These are phyloP conservation scores for Acleris cristana DNA, from an alignment of 2,888 invertebrate species.

Conservation along the genomic window DNA sequence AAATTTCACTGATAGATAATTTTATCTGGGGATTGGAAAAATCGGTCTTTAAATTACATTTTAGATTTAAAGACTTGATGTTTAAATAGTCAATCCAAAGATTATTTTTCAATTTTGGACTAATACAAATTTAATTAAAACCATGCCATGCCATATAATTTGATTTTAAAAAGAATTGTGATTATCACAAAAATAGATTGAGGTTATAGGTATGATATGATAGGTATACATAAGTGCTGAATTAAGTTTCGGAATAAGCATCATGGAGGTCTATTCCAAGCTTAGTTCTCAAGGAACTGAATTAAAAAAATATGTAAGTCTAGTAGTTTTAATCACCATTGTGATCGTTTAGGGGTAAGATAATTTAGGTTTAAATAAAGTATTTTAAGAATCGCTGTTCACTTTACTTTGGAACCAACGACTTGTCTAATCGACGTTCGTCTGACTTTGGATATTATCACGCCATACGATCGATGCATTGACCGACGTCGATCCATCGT, in stretches of 20 bases:
- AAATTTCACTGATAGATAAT: too few relatives aligned
- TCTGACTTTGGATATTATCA: too few relatives aligned
- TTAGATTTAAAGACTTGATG: neutral
- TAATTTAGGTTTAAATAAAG: constrained; percentile 52
- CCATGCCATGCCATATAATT: neutral
- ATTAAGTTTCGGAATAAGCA: constrained; percentile 4
- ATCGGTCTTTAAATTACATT: too few relatives aligned
- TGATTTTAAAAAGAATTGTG: neutral
- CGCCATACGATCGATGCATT: too few relatives aligned
- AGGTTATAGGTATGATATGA: neutral
- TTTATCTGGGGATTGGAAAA: too few relatives aligned
- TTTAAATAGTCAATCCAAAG: constrained; percentile 4
- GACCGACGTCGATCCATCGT: too few relatives aligned
- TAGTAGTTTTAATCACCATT: constrained; percentile 42
- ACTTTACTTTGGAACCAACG: neutral
- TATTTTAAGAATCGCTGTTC: constrained; percentile 13
- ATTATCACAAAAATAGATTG: neutral
- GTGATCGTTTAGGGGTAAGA: constrained; percentile 53
- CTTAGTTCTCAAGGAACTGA: constrained; percentile 5
- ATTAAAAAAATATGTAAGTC: neutral
- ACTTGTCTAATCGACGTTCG: neutral
- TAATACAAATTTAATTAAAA: neutral
- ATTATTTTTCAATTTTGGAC: neutral
- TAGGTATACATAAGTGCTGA: neutral
- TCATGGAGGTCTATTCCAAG: neutral